Evolutionary conservation across 2,113 vertebrate genomes (phyloP), one percentile per base, ranked within the genome.

Genomic region (Pholis gunnellus): DNA sequence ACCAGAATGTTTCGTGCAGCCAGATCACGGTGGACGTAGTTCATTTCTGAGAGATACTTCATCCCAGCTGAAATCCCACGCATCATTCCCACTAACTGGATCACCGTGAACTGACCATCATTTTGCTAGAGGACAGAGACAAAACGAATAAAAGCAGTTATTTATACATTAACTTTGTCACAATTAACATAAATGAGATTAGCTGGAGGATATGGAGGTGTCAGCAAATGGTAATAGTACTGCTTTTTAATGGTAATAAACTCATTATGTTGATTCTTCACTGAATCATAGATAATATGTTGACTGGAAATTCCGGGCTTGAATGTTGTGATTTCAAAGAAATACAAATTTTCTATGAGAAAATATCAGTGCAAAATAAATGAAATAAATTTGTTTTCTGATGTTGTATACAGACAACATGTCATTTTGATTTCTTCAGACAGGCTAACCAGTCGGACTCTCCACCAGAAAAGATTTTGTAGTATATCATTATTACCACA

Each of bases 1-100:
- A 99, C 98, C 70, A 99, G 95, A 83, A 99, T 99, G 93, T 99
- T 99, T 69, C 98, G 96, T 18, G 98, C 98, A 5, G 98, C 98
- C 87, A 99, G 95, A 90, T 99, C 98, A 31, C 98, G 95, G 84
- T 99, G 98, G 73, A 99, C 98, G 0, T 99, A 99, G 77, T 99
- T 99, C 97, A 99, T 99, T 91, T 99, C 98, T 0, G 98, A 96
- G 36, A 99, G 96, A 91, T 99, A 99, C 92, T 99, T 99, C 98
- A 99, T 99, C 27, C 98, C 98, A 0, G 98, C 97, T 0, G 98
- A 97, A 2, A 99, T 99, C 29, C 98, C 98, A 48, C 98, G 93
- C 91, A 99, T 95, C 98, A 99, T 99, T 13, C 98, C 98, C 90
- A 99, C 98, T 91, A 99, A 90, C 94, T 99, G 98, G 95, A 99